Evolutionary conservation across 2,113 vertebrate genomes (phyloP), one percentile per base, ranked within the genome.

Genomic region (Cyphomyrus plagiostoma): DNA sequence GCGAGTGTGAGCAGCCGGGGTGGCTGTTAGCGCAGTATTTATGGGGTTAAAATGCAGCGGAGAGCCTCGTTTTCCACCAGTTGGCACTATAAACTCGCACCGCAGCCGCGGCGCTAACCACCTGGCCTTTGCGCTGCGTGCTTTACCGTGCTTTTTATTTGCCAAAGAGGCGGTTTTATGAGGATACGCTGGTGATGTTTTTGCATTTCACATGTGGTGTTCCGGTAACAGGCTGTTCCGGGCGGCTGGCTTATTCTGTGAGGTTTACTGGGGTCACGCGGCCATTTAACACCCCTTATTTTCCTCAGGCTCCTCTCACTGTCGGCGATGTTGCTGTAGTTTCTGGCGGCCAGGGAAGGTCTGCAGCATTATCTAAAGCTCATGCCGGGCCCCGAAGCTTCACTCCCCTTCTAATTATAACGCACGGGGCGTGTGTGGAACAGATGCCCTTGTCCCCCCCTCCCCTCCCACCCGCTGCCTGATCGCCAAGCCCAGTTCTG

Each of bases 371-470:
- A 93, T 93, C 92, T 88, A 94, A 93, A 92, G 93, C 92, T 93
- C 92, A 90, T 91, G 90, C 93, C 92, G 92, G 94, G 94, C 91
- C 94, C 56, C 95, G 94, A 95, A 93, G 92, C 93, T 93, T 92
- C 92, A 94, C 92, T 94, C 92, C 89, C 95, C 92, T 93, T 96
- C 93, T 94, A 96, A 96, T 95, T 95, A 96, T 93, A 91, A 92
- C 93, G 93, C 95, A 94, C 95, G 92, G 94, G 93, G 94, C 92
- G 93, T 92, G 95, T 95, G 92, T 93, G 94, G 95, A 97, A 94
- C 95, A 96, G 94, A 96, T 95, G 94, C 93, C 93, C 94, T n/a
- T 30, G 30, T 39, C 80, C 7, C 80, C 80, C 13, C 50, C 50
- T 48, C 19, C 19, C 42, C 42, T 48, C 8, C 8, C 17, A 94